phyloP scores from a whole-genome alignment of 2,888 invertebrate genomes.

The Tricholauxania praeusta region DNA sequence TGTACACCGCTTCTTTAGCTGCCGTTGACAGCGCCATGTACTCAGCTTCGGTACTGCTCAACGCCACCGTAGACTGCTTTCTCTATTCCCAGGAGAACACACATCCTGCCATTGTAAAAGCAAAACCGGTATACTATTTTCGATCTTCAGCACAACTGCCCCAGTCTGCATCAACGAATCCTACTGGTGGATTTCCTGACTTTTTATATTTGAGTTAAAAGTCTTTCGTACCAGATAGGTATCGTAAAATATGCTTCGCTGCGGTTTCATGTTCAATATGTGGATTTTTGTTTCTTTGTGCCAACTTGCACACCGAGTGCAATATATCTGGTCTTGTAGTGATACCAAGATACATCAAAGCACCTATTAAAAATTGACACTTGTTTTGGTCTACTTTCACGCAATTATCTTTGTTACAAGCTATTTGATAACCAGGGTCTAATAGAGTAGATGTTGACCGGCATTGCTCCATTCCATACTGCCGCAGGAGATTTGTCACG shows the following conservation, averaged over 20 bases:
- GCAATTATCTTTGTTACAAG: slow-evolving; percentile 27
- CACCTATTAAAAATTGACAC: slow-evolving; percentile 42
- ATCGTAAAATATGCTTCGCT: slow-evolving; percentile 45
- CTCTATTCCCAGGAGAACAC: slow-evolving; percentile 34
- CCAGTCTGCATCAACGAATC: slow-evolving; percentile 40
- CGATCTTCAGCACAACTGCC: slow-evolving; percentile 31
- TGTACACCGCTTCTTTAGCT: slow-evolving; percentile 31
- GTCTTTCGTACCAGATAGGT: slow-evolving; percentile 29
- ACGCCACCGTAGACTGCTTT: slow-evolving; percentile 28
- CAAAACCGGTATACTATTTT: slow-evolving; percentile 39
- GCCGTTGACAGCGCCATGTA: slow-evolving; percentile 24
- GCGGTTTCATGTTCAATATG: slow-evolving; percentile 43
- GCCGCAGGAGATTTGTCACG: slow-evolving; percentile 16
- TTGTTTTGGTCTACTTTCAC: slow-evolving; percentile 19
- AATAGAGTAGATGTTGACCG: slow-evolving; percentile 32
- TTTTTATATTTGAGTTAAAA: slow-evolving; percentile 18
- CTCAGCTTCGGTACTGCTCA: slow-evolving; percentile 34
- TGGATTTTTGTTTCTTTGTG: slow-evolving; percentile 43
- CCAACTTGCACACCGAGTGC: slow-evolving; percentile 41
- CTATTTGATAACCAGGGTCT: slow-evolving; percentile 25
- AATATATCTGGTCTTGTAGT: slow-evolving; percentile 43
- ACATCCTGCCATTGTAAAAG: slow-evolving; percentile 28
- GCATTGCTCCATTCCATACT: slow-evolving; percentile 35
- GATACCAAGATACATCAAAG: slow-evolving; percentile 39
- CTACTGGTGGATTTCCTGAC: slow-evolving; percentile 25